Base-by-base conservation (phyloP, 2,797 vertebrate species). In the Urophycis tenuis region DNA sequence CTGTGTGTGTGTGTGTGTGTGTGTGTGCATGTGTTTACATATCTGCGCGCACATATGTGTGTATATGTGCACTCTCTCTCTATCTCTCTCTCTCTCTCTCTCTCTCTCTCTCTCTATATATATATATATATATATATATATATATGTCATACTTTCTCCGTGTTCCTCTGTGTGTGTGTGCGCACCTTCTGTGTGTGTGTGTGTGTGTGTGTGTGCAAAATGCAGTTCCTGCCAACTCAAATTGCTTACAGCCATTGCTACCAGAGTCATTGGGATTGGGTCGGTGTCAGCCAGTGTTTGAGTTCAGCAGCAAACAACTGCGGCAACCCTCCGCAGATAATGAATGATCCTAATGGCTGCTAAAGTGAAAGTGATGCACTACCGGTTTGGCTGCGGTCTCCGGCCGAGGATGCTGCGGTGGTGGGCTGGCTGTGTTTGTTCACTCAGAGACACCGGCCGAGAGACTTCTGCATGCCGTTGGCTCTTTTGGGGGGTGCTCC, bases 1-100 rank as follows among this genome's bases (percentile, higher is more conserved):
- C 69, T 75, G 76, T 80, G 80, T 75, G 71, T 77, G 75, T 80
- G 71, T 75, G 76, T 80, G 80, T 75, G 71, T 77, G 75, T 80
- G 71, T 30, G 72, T 78, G 6, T 60, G 32, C 75, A 31, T 64
- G 33, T 14, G 22, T 31, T 3, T 41, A 9, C 19, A 22, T 74
- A 30, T 71, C 53, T 30, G 64, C 12, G 31, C 29, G 30, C 9
- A 15, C 19, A 15, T 70, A 19, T 70, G 67, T 70, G 67, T 70
- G 67, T 45, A 77, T 12, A 19, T 49, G 53, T 70, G 36, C 53
- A 6, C 45, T 70, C 6, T 74, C 33, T 69, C 32, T 67, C 1
- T 77, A 17, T 73, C 31, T 64, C 41, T 64, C 0, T 41, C 53
- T 17, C 10, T 69, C 34, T 74, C 9, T 45, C 22, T 72, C 14